Conservation (phyloP, 2,113 vertebrate species). For the Baryphthengus martii region DNA sequence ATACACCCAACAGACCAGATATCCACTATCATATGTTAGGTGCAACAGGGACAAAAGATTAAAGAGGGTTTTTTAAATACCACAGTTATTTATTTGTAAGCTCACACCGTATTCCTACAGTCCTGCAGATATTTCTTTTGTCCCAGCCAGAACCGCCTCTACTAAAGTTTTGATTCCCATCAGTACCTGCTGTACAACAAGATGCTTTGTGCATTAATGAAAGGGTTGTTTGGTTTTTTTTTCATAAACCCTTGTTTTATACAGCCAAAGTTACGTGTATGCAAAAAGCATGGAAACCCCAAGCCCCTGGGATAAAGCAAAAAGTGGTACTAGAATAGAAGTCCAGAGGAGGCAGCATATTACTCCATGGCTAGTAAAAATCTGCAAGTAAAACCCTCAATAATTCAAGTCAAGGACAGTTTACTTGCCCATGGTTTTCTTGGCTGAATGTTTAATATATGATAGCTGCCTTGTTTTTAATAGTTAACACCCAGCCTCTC, state of each 20-base stretch:
- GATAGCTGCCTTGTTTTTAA: not conserved
- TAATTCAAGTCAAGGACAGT: not conserved
- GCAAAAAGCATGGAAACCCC: not conserved
- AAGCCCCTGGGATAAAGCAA: not conserved
- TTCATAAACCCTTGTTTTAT: not conserved
- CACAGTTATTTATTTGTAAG: not conserved
- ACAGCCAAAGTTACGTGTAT: not conserved
- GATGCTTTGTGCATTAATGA: not conserved
- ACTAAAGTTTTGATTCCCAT: not conserved
- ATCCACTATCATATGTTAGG: slow-evolving; percentile 84
- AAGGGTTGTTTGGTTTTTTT: not conserved
- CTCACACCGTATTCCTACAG: not conserved
- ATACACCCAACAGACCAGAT: slow-evolving; percentile 90
- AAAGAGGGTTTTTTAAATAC: slow-evolving; percentile 52
- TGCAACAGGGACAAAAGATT: slow-evolving; percentile 71
- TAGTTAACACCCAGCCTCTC: not conserved
- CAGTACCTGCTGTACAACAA: not conserved
- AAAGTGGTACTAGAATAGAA: not conserved
- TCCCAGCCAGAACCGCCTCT: not conserved
- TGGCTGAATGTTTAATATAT: not conserved
- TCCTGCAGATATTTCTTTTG: not conserved
- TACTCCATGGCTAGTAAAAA: not conserved
- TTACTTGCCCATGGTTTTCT: not conserved
- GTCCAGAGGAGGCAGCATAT: not conserved
- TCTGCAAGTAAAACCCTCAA: not conserved